A percentile compares a stretch with the other conserved stretches of the same genome.
Conservation (phyloP, 2,797 vertebrate species). For the Threskiornis aethiopicus region DNA sequence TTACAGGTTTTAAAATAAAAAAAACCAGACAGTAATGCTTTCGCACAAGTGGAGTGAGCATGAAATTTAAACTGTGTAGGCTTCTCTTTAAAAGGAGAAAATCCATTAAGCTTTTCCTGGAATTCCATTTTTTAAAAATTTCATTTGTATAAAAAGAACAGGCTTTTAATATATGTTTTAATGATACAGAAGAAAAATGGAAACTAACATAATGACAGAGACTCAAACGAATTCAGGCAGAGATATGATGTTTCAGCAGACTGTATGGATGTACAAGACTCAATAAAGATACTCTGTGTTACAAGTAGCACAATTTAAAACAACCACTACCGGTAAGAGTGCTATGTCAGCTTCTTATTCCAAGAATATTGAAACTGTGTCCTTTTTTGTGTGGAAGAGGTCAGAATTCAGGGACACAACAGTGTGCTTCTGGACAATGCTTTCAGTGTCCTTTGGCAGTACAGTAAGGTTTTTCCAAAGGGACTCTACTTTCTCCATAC, state of each 20-base stretch:
- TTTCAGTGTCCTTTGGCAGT: not conserved
- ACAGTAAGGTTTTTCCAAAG: not conserved
- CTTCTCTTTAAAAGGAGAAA: conserved; percentile 1
- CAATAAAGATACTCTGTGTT: not conserved
- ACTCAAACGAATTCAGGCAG: not conserved
- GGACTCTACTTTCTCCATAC: not conserved
- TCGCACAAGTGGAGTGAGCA: not conserved
- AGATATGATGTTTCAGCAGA: not conserved
- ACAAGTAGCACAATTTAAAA: not conserved
- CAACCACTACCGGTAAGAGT: not conserved
- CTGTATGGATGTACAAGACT: not conserved
- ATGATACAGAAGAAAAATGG: not conserved
- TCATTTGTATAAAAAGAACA: not conserved
- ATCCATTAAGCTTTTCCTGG: not conserved
- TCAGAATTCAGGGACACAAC: not conserved
- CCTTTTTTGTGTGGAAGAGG: not conserved
- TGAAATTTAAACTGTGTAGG: not conserved
- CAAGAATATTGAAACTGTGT: not conserved
- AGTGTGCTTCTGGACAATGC: not conserved
- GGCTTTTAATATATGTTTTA: not conserved
- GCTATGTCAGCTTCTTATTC: not conserved
- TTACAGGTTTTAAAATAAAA: not conserved
- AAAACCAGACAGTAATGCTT: not conserved
- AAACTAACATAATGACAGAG: not conserved
- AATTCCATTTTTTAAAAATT: not conserved